phyloP scores from a whole-genome alignment of 2,888 invertebrate genomes.

The Corbicula japonica region DNA sequence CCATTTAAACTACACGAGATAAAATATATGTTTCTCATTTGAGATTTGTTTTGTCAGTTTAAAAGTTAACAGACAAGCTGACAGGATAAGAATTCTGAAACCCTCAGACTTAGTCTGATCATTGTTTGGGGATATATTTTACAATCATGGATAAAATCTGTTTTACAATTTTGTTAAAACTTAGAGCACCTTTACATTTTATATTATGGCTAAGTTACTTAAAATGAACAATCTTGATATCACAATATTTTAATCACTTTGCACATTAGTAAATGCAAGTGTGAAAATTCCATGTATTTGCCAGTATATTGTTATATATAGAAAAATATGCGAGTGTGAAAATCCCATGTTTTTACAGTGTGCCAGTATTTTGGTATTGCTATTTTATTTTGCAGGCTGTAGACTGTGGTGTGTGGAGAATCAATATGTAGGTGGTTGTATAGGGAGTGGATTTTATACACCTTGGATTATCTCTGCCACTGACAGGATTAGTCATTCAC shows the following conservation, averaged over 20 bases:
- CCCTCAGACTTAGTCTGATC: not conserved
- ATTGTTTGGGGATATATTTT: not conserved
- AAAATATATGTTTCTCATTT: too few species aligned
- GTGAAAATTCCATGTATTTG: too few species aligned
- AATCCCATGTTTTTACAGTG: not conserved
- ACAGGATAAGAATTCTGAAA: not conserved
- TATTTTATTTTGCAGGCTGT: constrained; percentile 32
- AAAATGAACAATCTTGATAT: too few species aligned
- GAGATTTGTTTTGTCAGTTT: too few species aligned
- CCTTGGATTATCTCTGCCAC: constrained; percentile 29
- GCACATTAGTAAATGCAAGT: too few species aligned
- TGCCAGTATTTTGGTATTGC: not conserved
- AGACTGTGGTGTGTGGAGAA: constrained; percentile 1
- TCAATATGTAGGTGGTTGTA: constrained; percentile 24
- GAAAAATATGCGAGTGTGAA: too few species aligned
- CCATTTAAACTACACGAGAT: too few species aligned
- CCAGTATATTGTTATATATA: too few species aligned
- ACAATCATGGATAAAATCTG: not conserved
- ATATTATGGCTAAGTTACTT: too few species aligned
- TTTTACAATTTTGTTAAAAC: not conserved
- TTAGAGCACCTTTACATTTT: too few species aligned
- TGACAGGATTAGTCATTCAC: constrained; percentile 36
- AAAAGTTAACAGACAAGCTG: too few species aligned
- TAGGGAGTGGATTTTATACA: constrained; percentile 8
- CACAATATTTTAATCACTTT: too few species aligned